Conservation (phyloP, 2,797 vertebrate species). For the Lacerta agilis region DNA sequence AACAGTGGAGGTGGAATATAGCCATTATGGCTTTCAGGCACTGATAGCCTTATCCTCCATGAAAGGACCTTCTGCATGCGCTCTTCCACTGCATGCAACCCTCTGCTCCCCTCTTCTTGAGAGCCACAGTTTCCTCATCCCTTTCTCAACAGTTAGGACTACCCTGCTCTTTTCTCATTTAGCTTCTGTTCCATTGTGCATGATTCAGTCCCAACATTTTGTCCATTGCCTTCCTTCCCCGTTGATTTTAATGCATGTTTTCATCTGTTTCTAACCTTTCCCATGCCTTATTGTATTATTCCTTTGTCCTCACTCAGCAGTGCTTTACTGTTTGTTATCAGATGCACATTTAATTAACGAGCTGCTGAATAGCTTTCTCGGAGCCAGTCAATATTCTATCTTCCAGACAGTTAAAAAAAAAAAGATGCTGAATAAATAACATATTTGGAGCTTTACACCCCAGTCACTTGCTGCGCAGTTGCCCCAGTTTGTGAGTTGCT, state of each 20-base stretch:
- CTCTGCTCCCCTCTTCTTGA: no score
- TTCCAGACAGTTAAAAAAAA: slow-evolving; percentile 19
- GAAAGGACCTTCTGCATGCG: no score
- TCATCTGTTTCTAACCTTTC: not conserved
- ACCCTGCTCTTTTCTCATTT: not conserved
- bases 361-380: not conserved
- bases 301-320: not conserved
- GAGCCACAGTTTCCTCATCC: no score
- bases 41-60: no score
- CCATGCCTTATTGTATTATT: not conserved
- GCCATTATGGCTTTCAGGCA: no score
- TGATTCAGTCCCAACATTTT: not conserved
- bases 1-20: no score
- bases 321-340: slow-evolving; percentile 12
- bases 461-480: not conserved
- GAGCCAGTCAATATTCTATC: slow-evolving; percentile 13
- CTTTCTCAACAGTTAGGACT: no score
- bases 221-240: no score
- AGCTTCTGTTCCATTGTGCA: not conserved
- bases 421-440: slow-evolving; percentile 20
- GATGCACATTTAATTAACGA: slow-evolving; percentile 24
- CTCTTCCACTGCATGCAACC: no score
- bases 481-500: not conserved
- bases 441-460: not conserved
- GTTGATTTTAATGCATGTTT: no score